A percentile compares a stretch with the other conserved stretches of the same genome.
These are phyloP conservation scores for Dinoponera quadriceps DNA, from an alignment of 1,140 invertebrate genomes.

Conservation along the genomic window DNA sequence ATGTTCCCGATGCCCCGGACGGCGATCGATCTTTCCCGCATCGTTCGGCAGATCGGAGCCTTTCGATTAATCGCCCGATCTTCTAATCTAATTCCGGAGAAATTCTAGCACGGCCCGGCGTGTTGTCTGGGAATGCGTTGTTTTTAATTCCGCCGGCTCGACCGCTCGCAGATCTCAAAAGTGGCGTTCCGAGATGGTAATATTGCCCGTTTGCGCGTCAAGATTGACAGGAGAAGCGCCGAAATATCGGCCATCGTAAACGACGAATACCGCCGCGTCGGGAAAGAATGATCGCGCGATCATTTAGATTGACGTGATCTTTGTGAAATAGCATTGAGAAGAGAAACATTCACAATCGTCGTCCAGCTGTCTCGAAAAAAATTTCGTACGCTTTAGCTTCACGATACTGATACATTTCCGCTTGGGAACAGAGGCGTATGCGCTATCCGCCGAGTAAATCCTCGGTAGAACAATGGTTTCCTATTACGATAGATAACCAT, in stretches of 20 bases:
- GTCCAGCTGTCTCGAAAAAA: constrained; percentile 13
- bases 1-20: constrained; percentile 37
- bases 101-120: background rate
- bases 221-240: too few relatives aligned
- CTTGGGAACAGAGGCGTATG: constrained; percentile 11
- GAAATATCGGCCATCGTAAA: too few relatives aligned
- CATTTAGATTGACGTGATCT: background rate
- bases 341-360: background rate
- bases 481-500: constrained; percentile 13
- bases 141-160: background rate
- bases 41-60: background rate
- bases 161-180: too few relatives aligned
- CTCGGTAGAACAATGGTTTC: constrained; percentile 28
- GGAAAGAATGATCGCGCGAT: background rate
- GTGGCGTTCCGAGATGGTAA: too few relatives aligned
- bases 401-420: background rate
- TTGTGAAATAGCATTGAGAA: background rate
- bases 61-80: constrained; percentile 16
- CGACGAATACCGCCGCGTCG: too few relatives aligned
- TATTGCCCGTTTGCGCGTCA: too few relatives aligned
- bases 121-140: background rate
- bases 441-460: constrained; percentile 7
- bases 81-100: background rate
- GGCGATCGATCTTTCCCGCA: constrained; percentile 52
- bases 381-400: background rate